Evolutionary conservation across 2,113 vertebrate species (phyloP).

Genomic region (Eulemur rufifrons): DNA sequence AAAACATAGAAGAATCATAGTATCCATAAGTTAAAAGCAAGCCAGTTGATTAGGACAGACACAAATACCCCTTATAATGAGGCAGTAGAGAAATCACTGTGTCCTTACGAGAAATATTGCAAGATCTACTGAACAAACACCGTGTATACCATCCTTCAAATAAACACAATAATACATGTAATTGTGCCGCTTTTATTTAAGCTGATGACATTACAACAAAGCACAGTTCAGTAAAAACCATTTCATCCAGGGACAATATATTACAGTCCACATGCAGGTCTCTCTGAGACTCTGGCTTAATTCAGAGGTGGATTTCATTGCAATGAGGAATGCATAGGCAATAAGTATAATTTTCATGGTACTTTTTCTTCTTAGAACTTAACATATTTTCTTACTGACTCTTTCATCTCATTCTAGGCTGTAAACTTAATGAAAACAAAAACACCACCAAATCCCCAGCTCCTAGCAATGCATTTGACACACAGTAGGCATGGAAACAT

Average conservation of each 20-base stretch:
- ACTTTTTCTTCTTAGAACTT: neutral
- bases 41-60: neutral
- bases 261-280: neutral
- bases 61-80: neutral
- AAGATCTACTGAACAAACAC: neutral
- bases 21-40: neutral
- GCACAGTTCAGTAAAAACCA: neutral
- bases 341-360: neutral
- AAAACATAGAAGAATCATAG: neutral
- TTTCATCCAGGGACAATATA: neutral
- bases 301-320: neutral
- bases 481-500: neutral
- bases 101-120: neutral
- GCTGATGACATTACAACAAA: neutral
- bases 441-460: neutral
- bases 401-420: neutral
- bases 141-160: neutral
- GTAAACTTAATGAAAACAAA: neutral
- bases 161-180: neutral
- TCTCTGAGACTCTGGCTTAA: neutral
- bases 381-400: neutral
- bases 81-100: constrained; percentile 1
- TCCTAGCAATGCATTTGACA: neutral
- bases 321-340: neutral
- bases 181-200: neutral